A percentile compares a stretch with the other conserved stretches of the same genome.
Conservation (phyloP, 23 tunicate genomes). For the Botrylloides violaceus region DNA sequence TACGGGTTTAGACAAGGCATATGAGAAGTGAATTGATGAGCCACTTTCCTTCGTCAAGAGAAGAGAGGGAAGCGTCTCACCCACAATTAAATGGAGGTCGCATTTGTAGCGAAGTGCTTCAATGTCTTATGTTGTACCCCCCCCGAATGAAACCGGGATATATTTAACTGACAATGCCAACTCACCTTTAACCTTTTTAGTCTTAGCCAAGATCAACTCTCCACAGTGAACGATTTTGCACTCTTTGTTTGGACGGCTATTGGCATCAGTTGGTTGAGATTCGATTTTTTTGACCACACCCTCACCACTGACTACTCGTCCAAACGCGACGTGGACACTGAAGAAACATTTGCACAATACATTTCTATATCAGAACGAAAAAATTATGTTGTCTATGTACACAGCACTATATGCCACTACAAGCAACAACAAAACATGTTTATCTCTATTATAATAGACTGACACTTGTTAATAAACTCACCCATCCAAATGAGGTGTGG, state of each 20-base stretch:
- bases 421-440: neutral
- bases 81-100: too few species aligned
- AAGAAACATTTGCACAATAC: neutral
- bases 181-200: constrained; percentile 54
- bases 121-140: too few species aligned
- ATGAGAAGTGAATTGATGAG: too few species aligned
- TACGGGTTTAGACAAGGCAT: too few species aligned
- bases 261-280: constrained; percentile 73
- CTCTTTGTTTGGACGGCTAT: constrained; percentile 68
- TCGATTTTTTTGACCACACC: constrained; percentile 74
- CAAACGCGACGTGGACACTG: constrained; percentile 84
- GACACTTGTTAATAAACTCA: constrained; percentile 18
- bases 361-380: too few species aligned
- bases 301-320: constrained; percentile 78
- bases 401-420: neutral
- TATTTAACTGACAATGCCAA: too few species aligned
- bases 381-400: neutral
- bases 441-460: neutral
- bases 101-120: too few species aligned
- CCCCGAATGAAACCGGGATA: too few species aligned
- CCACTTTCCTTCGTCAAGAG: too few species aligned
- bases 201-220: constrained; percentile 67
- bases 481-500: constrained; percentile 97
- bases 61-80: too few species aligned
- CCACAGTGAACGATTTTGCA: constrained; percentile 93